Evolutionary conservation across 2,888 invertebrate genomes (phyloP).

Genomic region (Cryptus viduatorius): DNA sequence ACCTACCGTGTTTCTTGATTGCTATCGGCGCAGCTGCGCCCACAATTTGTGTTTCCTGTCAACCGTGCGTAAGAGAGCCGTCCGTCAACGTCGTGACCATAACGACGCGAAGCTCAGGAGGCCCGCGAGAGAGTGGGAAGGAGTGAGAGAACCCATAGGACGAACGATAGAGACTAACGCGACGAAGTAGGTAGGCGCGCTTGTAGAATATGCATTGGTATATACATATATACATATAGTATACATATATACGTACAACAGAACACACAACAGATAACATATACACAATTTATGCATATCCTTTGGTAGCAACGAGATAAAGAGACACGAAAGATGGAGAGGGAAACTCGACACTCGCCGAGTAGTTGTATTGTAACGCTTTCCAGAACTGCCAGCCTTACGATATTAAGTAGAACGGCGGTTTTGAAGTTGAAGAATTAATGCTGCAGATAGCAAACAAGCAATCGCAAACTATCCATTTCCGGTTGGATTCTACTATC

Average conservation of each 20-base stretch:
- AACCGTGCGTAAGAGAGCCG: constrained; percentile 82
- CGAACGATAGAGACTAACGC: constrained; percentile 44
- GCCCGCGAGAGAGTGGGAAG: constrained; percentile 33
- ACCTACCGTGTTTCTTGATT: constrained; percentile 82
- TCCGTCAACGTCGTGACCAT: constrained; percentile 82
- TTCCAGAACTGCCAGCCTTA: constrained; percentile 16
- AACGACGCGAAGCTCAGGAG: constrained; percentile 71
- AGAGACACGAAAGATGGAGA: constrained; percentile 63
- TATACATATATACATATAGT: no score
- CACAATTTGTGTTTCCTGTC: constrained; percentile 81
- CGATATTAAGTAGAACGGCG: constrained; percentile 44
- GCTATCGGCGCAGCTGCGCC: constrained; percentile 84
- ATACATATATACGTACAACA: constrained; percentile 24
- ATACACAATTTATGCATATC: constrained; percentile 30
- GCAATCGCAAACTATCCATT: constrained; percentile 52
- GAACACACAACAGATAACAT: constrained; percentile 45
- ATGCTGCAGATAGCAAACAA: constrained; percentile 32
- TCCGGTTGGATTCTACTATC: constrained; percentile 23
- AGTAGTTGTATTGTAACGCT: constrained; percentile 32
- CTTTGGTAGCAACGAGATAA: constrained; percentile 58
- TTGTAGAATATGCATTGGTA: constrained; percentile 30
- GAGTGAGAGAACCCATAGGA: neutral
- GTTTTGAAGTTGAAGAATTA: constrained; percentile 38
- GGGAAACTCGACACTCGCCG: constrained; percentile 67
- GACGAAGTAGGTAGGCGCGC: constrained; percentile 44